phyloP scores from a whole-genome alignment of 2,888 invertebrate genomes.

The Exocentrus adspersus region DNA sequence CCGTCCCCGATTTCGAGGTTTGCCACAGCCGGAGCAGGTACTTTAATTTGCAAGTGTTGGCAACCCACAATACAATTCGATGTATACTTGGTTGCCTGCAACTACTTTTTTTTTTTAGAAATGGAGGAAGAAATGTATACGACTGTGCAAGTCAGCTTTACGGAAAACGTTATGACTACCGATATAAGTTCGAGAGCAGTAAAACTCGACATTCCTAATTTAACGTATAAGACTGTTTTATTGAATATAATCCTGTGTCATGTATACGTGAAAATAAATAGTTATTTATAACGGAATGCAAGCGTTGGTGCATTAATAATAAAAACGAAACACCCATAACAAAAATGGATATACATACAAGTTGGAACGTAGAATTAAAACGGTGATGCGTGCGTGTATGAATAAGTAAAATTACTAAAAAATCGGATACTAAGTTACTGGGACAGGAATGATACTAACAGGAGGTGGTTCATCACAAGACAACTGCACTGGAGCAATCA shows the following conservation, averaged over 20 bases:
- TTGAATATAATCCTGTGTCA: background rate
- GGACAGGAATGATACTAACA: background rate
- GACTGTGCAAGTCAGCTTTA: slow-evolving; percentile 54
- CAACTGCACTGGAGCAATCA: background rate
- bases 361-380: background rate
- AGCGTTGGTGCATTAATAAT: too few species aligned
- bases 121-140: slow-evolving; percentile 58
- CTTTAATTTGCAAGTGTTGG: background rate
- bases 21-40: slow-evolving; percentile 80
- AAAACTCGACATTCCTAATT: background rate
- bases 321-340: too few species aligned
- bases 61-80: too few species aligned
- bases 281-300: too few species aligned
- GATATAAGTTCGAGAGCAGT: slow-evolving; percentile 40
- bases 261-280: slow-evolving; percentile 1
- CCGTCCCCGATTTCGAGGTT: slow-evolving; percentile 80
- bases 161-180: slow-evolving; percentile 51
- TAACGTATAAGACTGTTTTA: background rate
- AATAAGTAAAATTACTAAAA: too few species aligned
- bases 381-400: too few species aligned
- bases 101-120: slow-evolving; percentile 40
- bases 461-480: too few species aligned
- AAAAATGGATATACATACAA: too few species aligned
- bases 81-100: background rate
- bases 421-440: background rate